A percentile compares a stretch with the other conserved stretches of the same genome.
These are phyloP conservation scores for Rhinichthys klamathensis DNA, from an alignment of 2,113 vertebrate genomes.

Conservation along the genomic window DNA sequence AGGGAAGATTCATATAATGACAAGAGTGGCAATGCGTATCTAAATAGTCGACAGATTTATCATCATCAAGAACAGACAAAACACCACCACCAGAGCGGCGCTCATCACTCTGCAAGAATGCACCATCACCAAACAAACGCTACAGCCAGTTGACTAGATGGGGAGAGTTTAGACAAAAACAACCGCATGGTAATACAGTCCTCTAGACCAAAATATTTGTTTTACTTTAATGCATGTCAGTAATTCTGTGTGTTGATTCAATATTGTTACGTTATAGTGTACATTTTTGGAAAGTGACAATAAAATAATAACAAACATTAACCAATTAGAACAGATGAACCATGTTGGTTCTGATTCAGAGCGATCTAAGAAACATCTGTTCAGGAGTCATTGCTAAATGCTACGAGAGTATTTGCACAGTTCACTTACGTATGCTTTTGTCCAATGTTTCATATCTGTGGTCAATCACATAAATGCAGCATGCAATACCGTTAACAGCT, in stretches of 20 bases:
- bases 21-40: slow-evolving; percentile 46
- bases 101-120: not conserved
- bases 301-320: slow-evolving; percentile 47
- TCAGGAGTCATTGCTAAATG: slow-evolving; percentile 24
- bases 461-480: slow-evolving; percentile 42
- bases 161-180: not conserved
- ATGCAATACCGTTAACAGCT: slow-evolving; percentile 52
- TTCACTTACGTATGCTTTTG: slow-evolving; percentile 42
- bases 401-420: slow-evolving; percentile 48
- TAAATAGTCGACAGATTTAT: slow-evolving; percentile 43
- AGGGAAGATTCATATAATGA: slow-evolving; percentile 62
- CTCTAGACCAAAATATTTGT: slow-evolving; percentile 22
- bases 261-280: slow-evolving; percentile 13
- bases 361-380: slow-evolving; percentile 51
- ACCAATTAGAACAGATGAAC: slow-evolving; percentile 23
- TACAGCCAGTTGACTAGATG: slow-evolving; percentile 35
- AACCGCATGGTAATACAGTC: not conserved
- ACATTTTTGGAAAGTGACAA: slow-evolving; percentile 36
- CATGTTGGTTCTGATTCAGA: slow-evolving; percentile 42
- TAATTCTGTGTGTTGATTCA: not conserved
- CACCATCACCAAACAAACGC: slow-evolving; percentile 23
- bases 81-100: slow-evolving; percentile 29
- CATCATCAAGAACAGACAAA: slow-evolving; percentile 37
- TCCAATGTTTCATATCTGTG: slow-evolving; percentile 51
- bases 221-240: slow-evolving; percentile 1